Percentiles rank a stretch among this genome's conserved stretches.
Conservation (phyloP, 2,113 vertebrate species). For the Boleophthalmus pectinirostris region DNA sequence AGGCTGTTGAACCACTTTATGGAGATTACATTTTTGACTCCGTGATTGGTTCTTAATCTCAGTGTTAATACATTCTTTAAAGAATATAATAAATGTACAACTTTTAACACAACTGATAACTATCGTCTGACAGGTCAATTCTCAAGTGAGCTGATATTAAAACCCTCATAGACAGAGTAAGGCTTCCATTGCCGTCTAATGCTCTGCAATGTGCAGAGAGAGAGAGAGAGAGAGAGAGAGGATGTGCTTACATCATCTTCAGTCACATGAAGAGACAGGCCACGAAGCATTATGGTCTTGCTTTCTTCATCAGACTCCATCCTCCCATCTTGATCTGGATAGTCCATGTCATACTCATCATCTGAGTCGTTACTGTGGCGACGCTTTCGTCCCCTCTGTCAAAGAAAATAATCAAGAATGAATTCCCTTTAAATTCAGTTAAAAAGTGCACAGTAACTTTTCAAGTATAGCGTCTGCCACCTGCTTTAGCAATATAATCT, state of each 20-base stretch:
- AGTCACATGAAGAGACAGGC: constrained; percentile 85
- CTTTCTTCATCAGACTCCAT: constrained; percentile 90
- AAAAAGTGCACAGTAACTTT: background rate
- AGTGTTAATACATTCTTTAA: no score
- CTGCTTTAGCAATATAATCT: no score
- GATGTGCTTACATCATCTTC: constrained; percentile 85
- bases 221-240: no score
- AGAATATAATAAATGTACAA: no score
- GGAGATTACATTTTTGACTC: no score
- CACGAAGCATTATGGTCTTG: constrained; percentile 92
- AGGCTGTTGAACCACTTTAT: no score
- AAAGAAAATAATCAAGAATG: background rate
- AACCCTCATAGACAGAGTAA: no score
- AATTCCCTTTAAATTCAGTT: background rate
- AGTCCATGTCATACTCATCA: constrained; percentile 91
- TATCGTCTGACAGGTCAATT: no score
- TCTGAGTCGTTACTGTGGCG: constrained; percentile 88
- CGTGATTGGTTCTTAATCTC: no score
- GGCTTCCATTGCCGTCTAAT: background rate
- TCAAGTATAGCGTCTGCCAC: no score
- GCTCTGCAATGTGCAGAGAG: background rate
- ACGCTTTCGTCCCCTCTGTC: constrained; percentile 81
- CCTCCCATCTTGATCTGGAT: constrained; percentile 88
- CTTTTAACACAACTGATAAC: no score
- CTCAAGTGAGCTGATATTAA: no score